These are phyloP conservation scores for Lethenteron reissneri DNA, from an alignment of 2,113 vertebrate species.

Conservation along the genomic window DNA sequence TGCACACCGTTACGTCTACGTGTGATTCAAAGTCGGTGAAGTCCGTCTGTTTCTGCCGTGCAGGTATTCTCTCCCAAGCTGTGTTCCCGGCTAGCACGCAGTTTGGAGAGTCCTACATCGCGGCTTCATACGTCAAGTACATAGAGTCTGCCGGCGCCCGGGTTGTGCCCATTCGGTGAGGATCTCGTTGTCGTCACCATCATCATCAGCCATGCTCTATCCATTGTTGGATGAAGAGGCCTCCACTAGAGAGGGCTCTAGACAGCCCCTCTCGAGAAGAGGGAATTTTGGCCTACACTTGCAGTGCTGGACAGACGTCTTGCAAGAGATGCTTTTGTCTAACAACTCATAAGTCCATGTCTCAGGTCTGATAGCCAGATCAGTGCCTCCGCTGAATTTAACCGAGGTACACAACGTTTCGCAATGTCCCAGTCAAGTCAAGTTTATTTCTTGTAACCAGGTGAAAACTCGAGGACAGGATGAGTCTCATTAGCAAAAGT, in stretches of 20 bases:
- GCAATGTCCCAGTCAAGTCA: no score
- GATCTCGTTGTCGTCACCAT: neutral
- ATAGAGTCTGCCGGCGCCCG: conserved; percentile 32
- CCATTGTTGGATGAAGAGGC: neutral
- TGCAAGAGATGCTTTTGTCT: conserved; percentile 33
- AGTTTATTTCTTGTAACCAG: no score
- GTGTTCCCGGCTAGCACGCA: conserved; percentile 20
- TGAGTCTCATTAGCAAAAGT: no score
- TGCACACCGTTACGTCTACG: neutral
- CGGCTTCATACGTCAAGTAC: conserved; percentile 37
- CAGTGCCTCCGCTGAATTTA: no score
- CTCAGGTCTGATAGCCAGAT: neutral
- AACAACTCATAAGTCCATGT: neutral
- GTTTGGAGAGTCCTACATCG: conserved; percentile 31
- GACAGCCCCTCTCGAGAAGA: neutral
- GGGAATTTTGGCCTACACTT: neutral
- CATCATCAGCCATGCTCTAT: neutral
- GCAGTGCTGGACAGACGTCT: neutral
- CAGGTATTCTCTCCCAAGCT: conserved; percentile 34
- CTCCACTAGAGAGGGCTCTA: neutral
- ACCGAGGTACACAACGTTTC: no score
- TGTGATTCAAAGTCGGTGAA: neutral
- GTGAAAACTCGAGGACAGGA: no score
- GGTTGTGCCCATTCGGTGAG: conserved; percentile 34
- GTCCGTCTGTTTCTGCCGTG: neutral